A percentile compares a stretch with the other conserved stretches of the same genome.
phyloP scores from a whole-genome alignment of 2,888 invertebrate genomes.

The Chaitophorus viminalis region DNA sequence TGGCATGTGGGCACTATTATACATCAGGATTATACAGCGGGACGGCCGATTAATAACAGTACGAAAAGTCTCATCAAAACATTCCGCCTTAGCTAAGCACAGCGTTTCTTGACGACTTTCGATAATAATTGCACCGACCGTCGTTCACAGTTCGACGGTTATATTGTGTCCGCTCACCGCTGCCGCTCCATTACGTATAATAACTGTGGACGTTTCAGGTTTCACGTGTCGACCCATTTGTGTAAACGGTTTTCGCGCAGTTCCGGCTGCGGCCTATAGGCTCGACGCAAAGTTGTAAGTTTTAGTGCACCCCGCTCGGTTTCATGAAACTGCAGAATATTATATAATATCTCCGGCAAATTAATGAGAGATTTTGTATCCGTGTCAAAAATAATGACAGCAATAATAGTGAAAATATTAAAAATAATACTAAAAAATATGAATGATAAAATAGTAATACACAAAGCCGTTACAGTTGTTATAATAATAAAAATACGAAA shows the following conservation, averaged over 20 bases:
- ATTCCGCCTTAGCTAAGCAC: neutral
- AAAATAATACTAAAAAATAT: too few relatives aligned
- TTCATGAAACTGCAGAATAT: neutral
- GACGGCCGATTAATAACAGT: conserved; percentile 8
- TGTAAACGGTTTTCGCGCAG: neutral
- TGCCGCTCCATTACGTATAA: neutral
- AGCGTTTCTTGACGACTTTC: neutral
- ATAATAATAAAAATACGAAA: too few relatives aligned
- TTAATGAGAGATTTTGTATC: neutral
- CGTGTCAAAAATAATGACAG: too few relatives aligned
- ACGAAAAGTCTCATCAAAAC: conserved; percentile 4
- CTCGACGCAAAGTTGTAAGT: conserved; percentile 7
- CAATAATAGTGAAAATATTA: too few relatives aligned
- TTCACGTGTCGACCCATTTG: conserved; percentile 5
- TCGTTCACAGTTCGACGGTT: conserved; percentile 11
- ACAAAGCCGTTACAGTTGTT: too few relatives aligned
- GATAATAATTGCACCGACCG: neutral
- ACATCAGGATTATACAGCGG: too few relatives aligned
- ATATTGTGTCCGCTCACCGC: neutral
- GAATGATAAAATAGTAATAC: too few relatives aligned
- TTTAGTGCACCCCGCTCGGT: neutral
- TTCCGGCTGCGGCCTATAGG: neutral
- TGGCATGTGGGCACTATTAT: neutral
- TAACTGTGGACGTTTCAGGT: neutral
- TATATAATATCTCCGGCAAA: neutral